Evolutionary conservation across 2,888 invertebrate species (phyloP), one percentile per base, ranked within the genome.

Genomic region (Epinotia demarniana): DNA sequence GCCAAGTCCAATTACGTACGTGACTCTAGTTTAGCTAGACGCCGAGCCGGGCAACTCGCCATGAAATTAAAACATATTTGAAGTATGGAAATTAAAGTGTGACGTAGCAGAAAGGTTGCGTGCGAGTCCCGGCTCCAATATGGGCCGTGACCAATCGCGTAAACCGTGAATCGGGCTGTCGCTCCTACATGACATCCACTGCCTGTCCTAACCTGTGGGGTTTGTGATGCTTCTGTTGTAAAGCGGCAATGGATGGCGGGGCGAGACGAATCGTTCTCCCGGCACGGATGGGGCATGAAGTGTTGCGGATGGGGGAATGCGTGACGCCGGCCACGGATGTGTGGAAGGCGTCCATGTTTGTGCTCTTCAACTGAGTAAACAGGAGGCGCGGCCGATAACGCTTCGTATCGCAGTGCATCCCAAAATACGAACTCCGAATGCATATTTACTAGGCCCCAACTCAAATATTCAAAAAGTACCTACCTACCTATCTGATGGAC

Each of bases 11-110:
- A 79, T 78, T 77, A 76, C 76, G 74, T 74, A 77, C 77, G 80
- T 80, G 78, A 76, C 70, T 57, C 75, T 64, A 58, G 69, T 64
- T 64, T 58, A 62, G 19, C 33, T 16, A 18, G 62, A 55, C 27
- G 68, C 66, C 18, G 19, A 9, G 60, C 39, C 61, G 23, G 23
- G 57, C 80, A 77, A 80, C 79, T 75, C 77, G 78, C 80, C 83
- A 80, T 82, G 82, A 83, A 84, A 84, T 83, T 83, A 81, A 81
- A 82, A 77, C 79, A 79, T 81, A 81, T 82, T 81, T 81, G 79
- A 79, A 81, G 79, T 82, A 82, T 80, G 81, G 77, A 82, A 82
- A 82, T 82, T 77, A 79, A 81, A 80, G 78, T 79, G 79, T 81
- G 81, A 81, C 81, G 79, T 77, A 66, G 79, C 80, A 80, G 77